These are phyloP conservation scores for Trachelus iudaicus DNA, from an alignment of 2,888 invertebrate genomes.

Conservation along the genomic window DNA sequence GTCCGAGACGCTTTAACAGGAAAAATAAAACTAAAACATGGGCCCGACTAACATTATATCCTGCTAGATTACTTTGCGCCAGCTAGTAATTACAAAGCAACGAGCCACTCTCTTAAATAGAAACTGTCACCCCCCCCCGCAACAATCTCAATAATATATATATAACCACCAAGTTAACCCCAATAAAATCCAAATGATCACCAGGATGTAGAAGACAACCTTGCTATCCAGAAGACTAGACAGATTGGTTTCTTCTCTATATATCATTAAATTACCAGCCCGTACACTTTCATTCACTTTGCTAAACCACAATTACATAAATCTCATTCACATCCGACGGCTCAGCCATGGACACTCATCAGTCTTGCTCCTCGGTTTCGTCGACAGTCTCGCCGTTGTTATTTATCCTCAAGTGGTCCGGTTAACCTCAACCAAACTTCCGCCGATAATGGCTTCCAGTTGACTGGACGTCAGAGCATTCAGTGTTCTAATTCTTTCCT, in stretches of 20 bases:
- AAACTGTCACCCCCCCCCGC: neutral
- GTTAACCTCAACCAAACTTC: slow-evolving; percentile 10
- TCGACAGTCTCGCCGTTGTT: neutral
- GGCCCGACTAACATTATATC: neutral
- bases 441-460: slow-evolving; percentile 51
- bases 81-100: neutral
- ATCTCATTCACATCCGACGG: neutral
- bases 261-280: neutral
- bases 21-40: neutral
- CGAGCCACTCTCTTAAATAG: neutral
- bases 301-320: neutral
- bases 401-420: neutral
- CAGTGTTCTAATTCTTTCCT: slow-evolving; percentile 28
- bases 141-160: neutral
- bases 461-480: slow-evolving; percentile 49
- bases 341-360: neutral
- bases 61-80: neutral
- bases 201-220: neutral
- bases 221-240: neutral
- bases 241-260: neutral
- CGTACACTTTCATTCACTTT: neutral
- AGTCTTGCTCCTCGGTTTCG: neutral
- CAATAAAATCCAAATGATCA: neutral
- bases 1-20: neutral
- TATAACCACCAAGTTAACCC: neutral